A percentile compares a stretch with the other conserved stretches of the same genome.
Evolutionary conservation across 2,113 vertebrate species (phyloP).

Genomic region (Anhinga rufa): DNA sequence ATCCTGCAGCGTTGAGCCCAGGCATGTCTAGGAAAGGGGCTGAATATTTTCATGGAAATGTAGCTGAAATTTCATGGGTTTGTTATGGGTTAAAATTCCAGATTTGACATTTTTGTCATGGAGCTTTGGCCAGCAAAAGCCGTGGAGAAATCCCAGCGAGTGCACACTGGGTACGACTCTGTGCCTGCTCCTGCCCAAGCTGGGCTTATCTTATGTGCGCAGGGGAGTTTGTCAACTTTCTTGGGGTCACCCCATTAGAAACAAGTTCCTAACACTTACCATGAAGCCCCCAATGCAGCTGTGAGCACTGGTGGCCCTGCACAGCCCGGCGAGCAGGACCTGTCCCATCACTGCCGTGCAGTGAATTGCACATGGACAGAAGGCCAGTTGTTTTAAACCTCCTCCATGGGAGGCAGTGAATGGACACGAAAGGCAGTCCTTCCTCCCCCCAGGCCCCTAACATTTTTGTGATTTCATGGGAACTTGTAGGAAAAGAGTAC

Average conservation of each 20-base stretch:
- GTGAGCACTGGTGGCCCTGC: fast-evolving
- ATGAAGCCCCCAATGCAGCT: fast-evolving
- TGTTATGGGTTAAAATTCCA: constrained; percentile 63
- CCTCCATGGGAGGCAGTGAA: background rate
- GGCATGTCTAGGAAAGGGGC: background rate
- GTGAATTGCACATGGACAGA: fast-evolving
- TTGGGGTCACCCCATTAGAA: background rate
- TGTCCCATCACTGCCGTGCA: fast-evolving
- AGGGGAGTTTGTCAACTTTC: fast-evolving
- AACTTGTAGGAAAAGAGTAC: background rate
- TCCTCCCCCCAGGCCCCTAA: background rate
- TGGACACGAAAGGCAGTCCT: background rate
- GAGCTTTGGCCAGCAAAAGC: constrained; percentile 21
- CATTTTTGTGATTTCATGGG: constrained; percentile 56
- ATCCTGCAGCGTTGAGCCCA: background rate
- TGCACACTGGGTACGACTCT: fast-evolving
- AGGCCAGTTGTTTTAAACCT: background rate
- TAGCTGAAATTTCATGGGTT: constrained; percentile 55
- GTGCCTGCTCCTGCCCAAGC: background rate
- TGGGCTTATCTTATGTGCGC: fast-evolving
- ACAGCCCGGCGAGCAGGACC: background rate
- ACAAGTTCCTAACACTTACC: background rate
- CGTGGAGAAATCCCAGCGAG: background rate
- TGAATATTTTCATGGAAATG: constrained; percentile 2
- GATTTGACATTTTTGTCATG: constrained; percentile 50